phyloP scores from a whole-genome alignment of 1,140 invertebrate genomes.

The Aphelenchoides fujianensis region DNA sequence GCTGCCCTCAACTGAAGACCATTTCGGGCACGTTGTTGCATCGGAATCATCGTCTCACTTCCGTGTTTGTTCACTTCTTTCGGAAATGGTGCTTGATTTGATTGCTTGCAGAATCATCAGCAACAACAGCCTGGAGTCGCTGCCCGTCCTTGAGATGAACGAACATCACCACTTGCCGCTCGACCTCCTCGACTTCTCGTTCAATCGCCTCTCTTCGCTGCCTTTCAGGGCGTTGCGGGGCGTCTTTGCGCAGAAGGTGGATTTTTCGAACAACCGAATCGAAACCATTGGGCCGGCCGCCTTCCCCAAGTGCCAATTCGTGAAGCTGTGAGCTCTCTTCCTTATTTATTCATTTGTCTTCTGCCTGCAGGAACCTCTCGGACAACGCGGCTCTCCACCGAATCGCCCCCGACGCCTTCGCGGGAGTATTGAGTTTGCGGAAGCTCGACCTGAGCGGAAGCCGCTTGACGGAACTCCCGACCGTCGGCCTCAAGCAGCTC shows the following conservation, averaged over 20 bases:
- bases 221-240: constrained; percentile 1
- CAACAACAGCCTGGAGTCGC: constrained; percentile 35
- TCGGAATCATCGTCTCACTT: constrained; percentile 35
- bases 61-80: constrained; percentile 30
- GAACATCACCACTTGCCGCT: constrained; percentile 29
- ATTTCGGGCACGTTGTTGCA: constrained; percentile 31
- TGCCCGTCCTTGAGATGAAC: constrained; percentile 41
- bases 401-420: constrained; percentile 33
- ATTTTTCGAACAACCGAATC: constrained; percentile 30
- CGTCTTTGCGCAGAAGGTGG: constrained; percentile 24
- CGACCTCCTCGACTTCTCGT: constrained; percentile 46
- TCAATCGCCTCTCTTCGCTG: constrained; percentile 33
- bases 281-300: constrained; percentile 29
- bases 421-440: constrained; percentile 27
- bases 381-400: constrained; percentile 27
- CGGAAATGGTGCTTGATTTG: background rate
- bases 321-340: constrained; percentile 31
- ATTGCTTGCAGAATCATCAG: constrained; percentile 32
- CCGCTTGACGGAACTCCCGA: constrained; percentile 31
- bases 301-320: constrained; percentile 34
- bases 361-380: constrained; percentile 30
- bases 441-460: constrained; percentile 44
- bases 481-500: constrained; percentile 40
- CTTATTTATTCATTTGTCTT: constrained; percentile 1
- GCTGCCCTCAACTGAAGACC: constrained; percentile 37